Conservation (phyloP, 1,140 invertebrate species). For the Meloidogyne floridensis region DNA sequence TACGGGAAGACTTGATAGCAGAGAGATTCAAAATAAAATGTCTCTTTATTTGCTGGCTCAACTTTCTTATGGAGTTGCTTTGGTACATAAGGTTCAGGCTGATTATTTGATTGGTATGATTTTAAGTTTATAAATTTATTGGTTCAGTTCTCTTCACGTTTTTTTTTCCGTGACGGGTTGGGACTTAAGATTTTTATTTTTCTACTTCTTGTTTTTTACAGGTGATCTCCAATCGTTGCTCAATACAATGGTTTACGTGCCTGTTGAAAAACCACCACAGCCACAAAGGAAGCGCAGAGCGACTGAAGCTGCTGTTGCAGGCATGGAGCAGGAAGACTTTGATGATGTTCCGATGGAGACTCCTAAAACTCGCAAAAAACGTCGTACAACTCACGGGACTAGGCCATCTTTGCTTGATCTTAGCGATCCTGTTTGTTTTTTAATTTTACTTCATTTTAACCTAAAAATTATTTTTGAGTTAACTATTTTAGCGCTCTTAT, state of each 20-base stretch:
- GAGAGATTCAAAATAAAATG: conserved; percentile 35
- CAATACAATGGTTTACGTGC: background rate
- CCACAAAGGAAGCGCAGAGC: conserved; percentile 3
- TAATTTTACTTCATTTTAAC: background rate
- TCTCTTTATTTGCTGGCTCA: conserved; percentile 34
- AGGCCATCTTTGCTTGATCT: conserved; percentile 11
- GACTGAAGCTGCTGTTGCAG: background rate
- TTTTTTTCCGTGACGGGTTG: too few relatives aligned
- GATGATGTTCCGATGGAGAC: conserved; percentile 12
- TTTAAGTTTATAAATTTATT: background rate
- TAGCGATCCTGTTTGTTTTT: conserved; percentile 11
- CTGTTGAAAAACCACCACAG: background rate
- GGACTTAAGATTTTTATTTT: background rate
- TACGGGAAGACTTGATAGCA: conserved; percentile 19
- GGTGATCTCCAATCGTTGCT: conserved; percentile 2
- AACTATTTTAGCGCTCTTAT: conserved; percentile 22
- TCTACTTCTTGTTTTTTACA: background rate
- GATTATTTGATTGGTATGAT: conserved; percentile 12
- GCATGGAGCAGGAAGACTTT: conserved; percentile 17
- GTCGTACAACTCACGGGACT: background rate
- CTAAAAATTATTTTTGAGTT: background rate
- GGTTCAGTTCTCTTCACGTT: too few relatives aligned
- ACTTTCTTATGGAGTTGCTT: conserved; percentile 29
- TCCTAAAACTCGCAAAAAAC: background rate
- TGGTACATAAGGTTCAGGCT: conserved; percentile 23